Evolutionary conservation across 2,888 invertebrate genomes (phyloP), one percentile per base, ranked within the genome.

Genomic region (Oligia fasciuncula): DNA sequence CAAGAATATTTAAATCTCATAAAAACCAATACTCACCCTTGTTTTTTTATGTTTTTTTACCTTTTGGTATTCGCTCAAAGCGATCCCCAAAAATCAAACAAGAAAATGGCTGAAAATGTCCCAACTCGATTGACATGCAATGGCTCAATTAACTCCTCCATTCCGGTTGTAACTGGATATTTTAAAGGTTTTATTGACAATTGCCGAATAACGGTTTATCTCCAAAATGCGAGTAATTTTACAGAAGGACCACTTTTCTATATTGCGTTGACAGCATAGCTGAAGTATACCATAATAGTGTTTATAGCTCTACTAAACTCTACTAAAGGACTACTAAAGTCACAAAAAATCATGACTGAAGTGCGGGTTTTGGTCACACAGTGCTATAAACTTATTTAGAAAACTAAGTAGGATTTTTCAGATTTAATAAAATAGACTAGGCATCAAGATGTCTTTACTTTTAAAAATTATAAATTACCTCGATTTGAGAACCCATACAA

Each of bases 101-200:
- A 76, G 23, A 17, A 63, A 76, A 80, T 46, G 40, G 35, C 65
- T 49, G 74, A 68, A 49, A 66, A 73, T 73, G 40, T 60, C 72
- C 65, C 66, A 54, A 72, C 51, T 54, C 67, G 62, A 68, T 81
- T 82, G 67, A 81, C 77, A 84, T 82, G 70, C 70, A 85, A 89
- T 87, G 83, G 84, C 83, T 88, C 89, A 89, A 90, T 91, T 90
- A 89, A 88, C 77, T 81, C 74, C 69, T 83, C 73, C 73, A 82
- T 84, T 81, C 74, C 77, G 75, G 78, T 83, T 84, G 79, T 88
- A 85, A 85, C 85, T 74, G 80, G 87, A 86, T 88, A 88, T 89
- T 91, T 89, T 90, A 87, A 89, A 86, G 84, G 87, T 86, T 90
- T 91, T 89, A 89, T 86, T 86, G 88, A 82, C 87, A 86, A 84